Conservation (phyloP, 2,797 vertebrate genomes). For the Oryzias sinensis region DNA sequence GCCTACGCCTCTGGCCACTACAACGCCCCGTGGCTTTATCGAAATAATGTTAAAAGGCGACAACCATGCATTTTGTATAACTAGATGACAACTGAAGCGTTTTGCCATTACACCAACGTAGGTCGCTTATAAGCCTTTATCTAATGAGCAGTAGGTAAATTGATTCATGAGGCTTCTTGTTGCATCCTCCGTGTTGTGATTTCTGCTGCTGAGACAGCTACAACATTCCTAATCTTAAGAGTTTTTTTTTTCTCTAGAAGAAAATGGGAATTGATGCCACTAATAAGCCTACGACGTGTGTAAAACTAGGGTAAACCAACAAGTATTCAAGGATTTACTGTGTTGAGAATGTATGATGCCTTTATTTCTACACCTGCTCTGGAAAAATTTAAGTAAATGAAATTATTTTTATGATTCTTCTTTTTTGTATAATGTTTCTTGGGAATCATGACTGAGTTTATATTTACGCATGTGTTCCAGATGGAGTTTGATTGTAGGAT, state of each 20-base stretch:
- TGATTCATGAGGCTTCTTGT: slow-evolving; percentile 10
- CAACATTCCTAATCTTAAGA: neutral
- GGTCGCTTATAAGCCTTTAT: slow-evolving; percentile 31
- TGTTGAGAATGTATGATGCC: no score
- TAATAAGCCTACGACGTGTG: neutral
- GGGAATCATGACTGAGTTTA: no score
- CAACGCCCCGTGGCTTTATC: slow-evolving; percentile 49
- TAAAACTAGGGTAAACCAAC: no score
- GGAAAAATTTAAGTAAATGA: no score
- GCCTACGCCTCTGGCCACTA: slow-evolving; percentile 49
- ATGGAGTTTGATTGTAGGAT: no score
- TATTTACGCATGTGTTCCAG: neutral
- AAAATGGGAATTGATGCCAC: neutral
- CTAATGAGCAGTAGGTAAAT: slow-evolving; percentile 24
- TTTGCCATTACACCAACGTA: slow-evolving; percentile 38
- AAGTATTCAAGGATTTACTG: no score
- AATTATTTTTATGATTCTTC: no score
- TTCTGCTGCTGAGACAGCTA: slow-evolving; percentile 3
- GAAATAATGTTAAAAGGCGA: slow-evolving; percentile 37
- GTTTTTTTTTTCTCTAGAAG: neutral
- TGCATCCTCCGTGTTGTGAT: slow-evolving; percentile 10
- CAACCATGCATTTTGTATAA: slow-evolving; percentile 47
- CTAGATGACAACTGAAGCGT: slow-evolving; percentile 49
- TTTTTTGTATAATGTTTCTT: no score
- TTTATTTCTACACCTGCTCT: no score